phyloP scores from a whole-genome alignment of 2,888 invertebrate genomes.

The Mechanitis mazaeus region DNA sequence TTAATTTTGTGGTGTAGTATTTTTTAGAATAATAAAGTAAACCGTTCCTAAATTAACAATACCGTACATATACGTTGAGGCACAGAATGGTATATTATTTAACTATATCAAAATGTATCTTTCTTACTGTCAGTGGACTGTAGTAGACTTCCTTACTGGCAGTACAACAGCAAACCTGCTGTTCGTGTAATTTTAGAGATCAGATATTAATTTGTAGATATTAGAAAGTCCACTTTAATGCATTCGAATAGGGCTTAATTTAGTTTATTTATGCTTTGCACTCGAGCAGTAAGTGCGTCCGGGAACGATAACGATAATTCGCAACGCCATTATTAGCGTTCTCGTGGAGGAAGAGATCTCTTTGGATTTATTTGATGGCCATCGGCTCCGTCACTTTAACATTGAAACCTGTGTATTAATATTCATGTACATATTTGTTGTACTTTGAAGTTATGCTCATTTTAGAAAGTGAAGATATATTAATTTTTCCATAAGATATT shows the following conservation, averaged over 20 bases:
- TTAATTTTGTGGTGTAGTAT: conserved; percentile 16
- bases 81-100: conserved; percentile 14
- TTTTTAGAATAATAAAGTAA: background rate
- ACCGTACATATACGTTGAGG: background rate
- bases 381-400: conserved; percentile 28
- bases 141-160: too few species aligned
- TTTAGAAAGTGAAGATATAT: too few species aligned
- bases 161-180: conserved; percentile 8
- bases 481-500: too few species aligned
- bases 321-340: conserved; percentile 39
- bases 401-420: conserved; percentile 15
- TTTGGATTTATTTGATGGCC: conserved; percentile 32
- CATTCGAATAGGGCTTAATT: conserved; percentile 16
- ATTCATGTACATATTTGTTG: too few species aligned
- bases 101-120: conserved; percentile 26
- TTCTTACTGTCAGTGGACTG: conserved; percentile 23
- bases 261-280: conserved; percentile 12
- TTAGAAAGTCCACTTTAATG: conserved; percentile 16
- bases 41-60: background rate
- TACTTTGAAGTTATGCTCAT: too few species aligned
- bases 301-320: conserved; percentile 40
- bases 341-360: conserved; percentile 38
- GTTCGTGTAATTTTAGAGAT: conserved; percentile 26
- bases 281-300: conserved; percentile 23
- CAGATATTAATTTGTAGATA: conserved; percentile 5